phyloP scores from a whole-genome alignment of 2,888 invertebrate species.

The Drymonia ruficornis region DNA sequence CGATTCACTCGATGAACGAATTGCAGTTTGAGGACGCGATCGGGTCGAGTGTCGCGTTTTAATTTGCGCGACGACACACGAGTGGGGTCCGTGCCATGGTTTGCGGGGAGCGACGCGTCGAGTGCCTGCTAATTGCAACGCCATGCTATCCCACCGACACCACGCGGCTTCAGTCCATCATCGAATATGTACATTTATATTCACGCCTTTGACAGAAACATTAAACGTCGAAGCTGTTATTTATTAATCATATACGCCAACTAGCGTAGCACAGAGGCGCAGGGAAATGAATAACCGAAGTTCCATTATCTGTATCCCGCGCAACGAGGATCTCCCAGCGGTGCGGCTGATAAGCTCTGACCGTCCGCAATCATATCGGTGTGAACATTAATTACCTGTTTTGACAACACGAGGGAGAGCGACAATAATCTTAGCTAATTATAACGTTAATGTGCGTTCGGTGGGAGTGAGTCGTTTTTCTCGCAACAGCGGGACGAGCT shows the following conservation, averaged over 20 bases:
- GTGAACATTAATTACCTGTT: constrained; percentile 74
- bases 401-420: constrained; percentile 61
- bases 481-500: constrained; percentile 42
- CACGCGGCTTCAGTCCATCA: constrained; percentile 51
- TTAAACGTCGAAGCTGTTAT: constrained; percentile 26
- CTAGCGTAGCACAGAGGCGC: constrained; percentile 14
- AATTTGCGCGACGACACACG: constrained; percentile 83
- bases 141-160: constrained; percentile 62
- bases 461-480: constrained; percentile 49
- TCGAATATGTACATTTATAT: constrained; percentile 54
- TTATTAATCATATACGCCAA: constrained; percentile 18
- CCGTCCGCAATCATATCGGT: constrained; percentile 77
- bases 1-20: constrained; percentile 68
- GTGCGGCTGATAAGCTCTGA: constrained; percentile 71
- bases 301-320: constrained; percentile 54
- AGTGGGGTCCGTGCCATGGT: constrained; percentile 73
- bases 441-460: constrained; percentile 57
- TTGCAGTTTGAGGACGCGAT: constrained; percentile 70
- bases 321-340: constrained; percentile 64
- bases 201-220: constrained; percentile 27
- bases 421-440: constrained; percentile 74
- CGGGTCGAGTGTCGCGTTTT: constrained; percentile 79
- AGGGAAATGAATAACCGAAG: constrained; percentile 51
- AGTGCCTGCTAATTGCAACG: constrained; percentile 82
- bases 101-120: constrained; percentile 66